Evolutionary conservation across 2,113 vertebrate species (phyloP), one percentile per base, ranked within the genome.

Genomic region (Vidua macroura): DNA sequence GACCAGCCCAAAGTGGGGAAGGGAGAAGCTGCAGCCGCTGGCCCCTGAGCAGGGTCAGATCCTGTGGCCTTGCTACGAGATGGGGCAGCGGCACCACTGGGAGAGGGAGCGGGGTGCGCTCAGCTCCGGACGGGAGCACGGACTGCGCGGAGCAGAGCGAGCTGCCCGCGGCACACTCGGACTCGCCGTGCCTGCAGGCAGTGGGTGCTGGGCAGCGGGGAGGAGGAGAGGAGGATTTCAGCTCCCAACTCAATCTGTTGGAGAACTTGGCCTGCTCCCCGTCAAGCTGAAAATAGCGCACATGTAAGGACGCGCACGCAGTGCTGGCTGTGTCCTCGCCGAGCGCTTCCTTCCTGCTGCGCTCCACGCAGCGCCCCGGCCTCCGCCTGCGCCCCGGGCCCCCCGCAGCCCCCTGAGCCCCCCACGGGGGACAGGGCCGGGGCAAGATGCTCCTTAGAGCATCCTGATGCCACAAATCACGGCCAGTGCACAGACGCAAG

Each of bases 271-370:
- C 89, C 96, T 83, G 74, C 66, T 86, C 93, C 94, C 95, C 93
- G 5, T 41, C 80, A 94, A 59, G 95, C 96, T 84, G 84, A 95
- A 96, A 97, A 97, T 97, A 97, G 92, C 97, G 92, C 92, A 75
- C 63, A 88, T 93, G 96, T 87, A 90, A 96, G 96, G 87, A 95
- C 76, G 39, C 0, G 75, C 88, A 92, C 51, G 70, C 91, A 70
- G 93, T 35, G 90, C 96, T 91, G 94, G 78, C 95, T 88, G 95
- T 53, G 85, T 87, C 95, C 94, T 85, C 66, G 1, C 58, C 15
- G 12, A 95, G 81, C 5, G 75, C 76, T 96, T 94, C 94, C 94
- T 96, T 91, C 94, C 96, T 92, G 94, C 92, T 25, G 89, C 9
- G 85, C 85, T 86, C 84, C 80, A 11, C 17, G 15, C 70, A 43